phyloP scores from a whole-genome alignment of 2,888 invertebrate genomes.

The Athalia cordata region DNA sequence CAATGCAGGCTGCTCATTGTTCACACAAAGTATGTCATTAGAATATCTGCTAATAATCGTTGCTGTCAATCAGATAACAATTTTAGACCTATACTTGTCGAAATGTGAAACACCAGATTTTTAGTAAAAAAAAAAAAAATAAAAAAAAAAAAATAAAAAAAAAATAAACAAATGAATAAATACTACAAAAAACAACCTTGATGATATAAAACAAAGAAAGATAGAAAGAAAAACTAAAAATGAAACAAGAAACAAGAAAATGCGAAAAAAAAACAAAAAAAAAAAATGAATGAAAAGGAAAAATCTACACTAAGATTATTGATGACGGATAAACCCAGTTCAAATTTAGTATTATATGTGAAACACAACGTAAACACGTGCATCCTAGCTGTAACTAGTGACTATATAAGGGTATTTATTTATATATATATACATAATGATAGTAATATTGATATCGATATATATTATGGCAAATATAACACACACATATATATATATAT shows the following conservation, averaged over 20 bases:
- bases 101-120: conserved; percentile 45
- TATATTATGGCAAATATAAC: conserved; percentile 52
- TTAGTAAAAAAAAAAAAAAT: conserved; percentile 43
- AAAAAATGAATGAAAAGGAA: neutral
- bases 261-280: neutral
- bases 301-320: conserved; percentile 34
- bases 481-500: conserved; percentile 46
- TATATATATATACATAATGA: conserved; percentile 45
- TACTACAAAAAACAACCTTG: conserved; percentile 21
- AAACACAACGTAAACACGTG: conserved; percentile 53
- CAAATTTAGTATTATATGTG: conserved; percentile 56
- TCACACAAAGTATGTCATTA: conserved; percentile 20
- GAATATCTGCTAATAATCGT: conserved; percentile 31
- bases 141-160: too few relatives aligned
- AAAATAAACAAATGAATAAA: conserved; percentile 43
- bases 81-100: conserved; percentile 12
- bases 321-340: conserved; percentile 50
- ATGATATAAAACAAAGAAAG: conserved; percentile 45
- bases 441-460: conserved; percentile 55
- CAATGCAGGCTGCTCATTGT: conserved; percentile 27
- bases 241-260: neutral
- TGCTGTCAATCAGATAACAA: neutral
- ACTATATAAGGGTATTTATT: conserved; percentile 61
- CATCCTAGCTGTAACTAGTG: conserved; percentile 57
- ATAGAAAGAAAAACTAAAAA: conserved; percentile 20